A percentile compares a stretch with the other conserved stretches of the same genome.
Conservation (phyloP, 1,140 invertebrate species). For the Aphaenogaster ashmeadi region DNA sequence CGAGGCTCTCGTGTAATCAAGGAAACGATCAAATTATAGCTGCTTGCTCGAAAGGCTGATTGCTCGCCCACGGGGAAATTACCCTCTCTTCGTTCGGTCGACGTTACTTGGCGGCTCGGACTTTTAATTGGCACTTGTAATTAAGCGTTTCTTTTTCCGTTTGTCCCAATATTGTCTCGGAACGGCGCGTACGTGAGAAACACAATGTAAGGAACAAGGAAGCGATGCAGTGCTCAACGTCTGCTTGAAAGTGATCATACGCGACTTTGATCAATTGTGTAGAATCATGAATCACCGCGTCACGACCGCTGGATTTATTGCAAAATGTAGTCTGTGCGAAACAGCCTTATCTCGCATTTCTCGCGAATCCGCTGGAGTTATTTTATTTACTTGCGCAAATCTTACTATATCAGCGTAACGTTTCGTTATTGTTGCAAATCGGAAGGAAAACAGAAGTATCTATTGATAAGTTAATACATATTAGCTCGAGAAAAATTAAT, state of each 20-base stretch:
- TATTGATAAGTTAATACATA: neutral
- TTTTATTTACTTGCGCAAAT: neutral
- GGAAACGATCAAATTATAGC: constrained; percentile 75
- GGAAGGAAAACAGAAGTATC: neutral
- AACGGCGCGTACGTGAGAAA: constrained; percentile 15
- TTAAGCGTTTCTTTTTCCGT: constrained; percentile 69
- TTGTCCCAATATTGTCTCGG: neutral
- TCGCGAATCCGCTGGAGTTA: neutral
- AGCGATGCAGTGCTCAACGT: neutral
- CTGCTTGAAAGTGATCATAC: neutral
- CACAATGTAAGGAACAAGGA: neutral
- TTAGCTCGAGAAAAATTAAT: neutral
- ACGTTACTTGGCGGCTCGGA: constrained; percentile 28
- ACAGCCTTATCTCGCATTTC: constrained; percentile 1
- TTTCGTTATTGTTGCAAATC: constrained; percentile 15
- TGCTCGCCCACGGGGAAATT: constrained; percentile 69
- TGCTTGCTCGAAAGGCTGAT: constrained; percentile 68
- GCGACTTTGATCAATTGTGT: neutral
- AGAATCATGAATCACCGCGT: neutral
- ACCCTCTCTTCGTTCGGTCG: constrained; percentile 48
- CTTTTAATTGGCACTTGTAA: constrained; percentile 72
- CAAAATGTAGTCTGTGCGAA: neutral
- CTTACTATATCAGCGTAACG: neutral
- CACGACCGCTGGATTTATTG: neutral
- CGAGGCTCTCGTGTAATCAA: constrained; percentile 67